Evolutionary conservation across 2,888 invertebrate genomes (phyloP).

Genomic region (Nipponacmea schrenckii): DNA sequence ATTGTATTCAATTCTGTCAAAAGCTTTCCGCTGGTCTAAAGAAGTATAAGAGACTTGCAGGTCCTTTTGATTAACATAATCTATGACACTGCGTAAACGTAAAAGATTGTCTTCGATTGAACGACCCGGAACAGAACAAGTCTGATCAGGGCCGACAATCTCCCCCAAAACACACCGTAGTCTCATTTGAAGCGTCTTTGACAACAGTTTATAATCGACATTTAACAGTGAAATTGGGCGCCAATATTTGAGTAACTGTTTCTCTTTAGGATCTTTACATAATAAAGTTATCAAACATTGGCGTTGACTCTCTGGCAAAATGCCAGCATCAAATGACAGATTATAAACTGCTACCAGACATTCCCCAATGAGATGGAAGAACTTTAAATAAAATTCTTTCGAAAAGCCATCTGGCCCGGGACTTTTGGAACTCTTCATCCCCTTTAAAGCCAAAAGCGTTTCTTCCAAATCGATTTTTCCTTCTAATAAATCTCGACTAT

Average conservation of each 20-base stretch:
- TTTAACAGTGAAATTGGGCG: constrained; percentile 41
- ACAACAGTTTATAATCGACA: constrained; percentile 39
- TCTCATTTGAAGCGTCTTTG: constrained; percentile 36
- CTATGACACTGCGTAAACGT: constrained; percentile 32
- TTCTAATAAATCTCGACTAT: constrained; percentile 5
- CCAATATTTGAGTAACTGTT: constrained; percentile 32
- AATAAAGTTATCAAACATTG: constrained; percentile 29
- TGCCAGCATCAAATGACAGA: constrained; percentile 22
- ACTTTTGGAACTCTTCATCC: constrained; percentile 31
- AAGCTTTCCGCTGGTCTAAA: constrained; percentile 44
- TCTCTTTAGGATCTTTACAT: constrained; percentile 35
- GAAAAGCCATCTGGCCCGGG: constrained; percentile 38
- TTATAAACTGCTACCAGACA: constrained; percentile 21
- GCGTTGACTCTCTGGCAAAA: constrained; percentile 23
- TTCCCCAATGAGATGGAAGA: constrained; percentile 25
- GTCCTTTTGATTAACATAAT: constrained; percentile 37
- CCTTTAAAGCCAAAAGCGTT: constrained; percentile 18
- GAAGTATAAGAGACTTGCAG: constrained; percentile 30
- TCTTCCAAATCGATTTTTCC: constrained; percentile 10
- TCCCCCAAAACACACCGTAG: constrained; percentile 28
- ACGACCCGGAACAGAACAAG: constrained; percentile 35
- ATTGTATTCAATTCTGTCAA: constrained; percentile 37
- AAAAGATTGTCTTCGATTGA: constrained; percentile 40
- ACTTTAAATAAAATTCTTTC: constrained; percentile 34
- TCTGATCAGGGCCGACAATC: constrained; percentile 36